These are phyloP conservation scores for Conger conger DNA, from an alignment of 2,113 vertebrate species.

Conservation along the genomic window DNA sequence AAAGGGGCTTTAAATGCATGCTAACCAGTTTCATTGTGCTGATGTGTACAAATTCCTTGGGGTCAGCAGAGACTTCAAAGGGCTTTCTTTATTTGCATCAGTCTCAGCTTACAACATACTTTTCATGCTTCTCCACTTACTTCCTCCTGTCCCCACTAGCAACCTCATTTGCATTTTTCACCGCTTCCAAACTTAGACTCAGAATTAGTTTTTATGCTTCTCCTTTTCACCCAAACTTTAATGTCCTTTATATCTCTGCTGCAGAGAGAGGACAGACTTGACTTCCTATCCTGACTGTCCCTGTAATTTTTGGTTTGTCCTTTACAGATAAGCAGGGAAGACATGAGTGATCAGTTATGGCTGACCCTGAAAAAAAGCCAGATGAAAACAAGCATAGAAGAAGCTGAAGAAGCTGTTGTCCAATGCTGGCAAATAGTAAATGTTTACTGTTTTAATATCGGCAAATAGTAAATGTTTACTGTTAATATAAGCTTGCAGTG, in stretches of 20 bases:
- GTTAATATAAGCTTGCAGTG: neutral
- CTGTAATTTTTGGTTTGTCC: neutral
- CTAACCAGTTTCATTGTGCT: too few species aligned
- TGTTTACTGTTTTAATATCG: neutral
- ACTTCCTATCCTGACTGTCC: neutral
- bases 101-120: too few species aligned
- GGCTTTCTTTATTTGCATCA: too few species aligned
- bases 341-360: neutral
- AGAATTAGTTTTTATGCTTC: too few species aligned
- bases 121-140: too few species aligned
- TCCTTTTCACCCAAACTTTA: neutral
- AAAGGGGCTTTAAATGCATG: too few species aligned
- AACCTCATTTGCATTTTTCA: too few species aligned
- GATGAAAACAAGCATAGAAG: neutral
- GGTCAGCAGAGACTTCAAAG: too few species aligned
- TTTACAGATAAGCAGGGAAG: conserved; percentile 2
- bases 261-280: neutral
- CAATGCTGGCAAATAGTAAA: neutral
- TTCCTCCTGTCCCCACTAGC: too few species aligned
- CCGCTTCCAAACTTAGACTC: too few species aligned
- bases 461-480: neutral
- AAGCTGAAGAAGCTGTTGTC: too few species aligned
- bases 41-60: too few species aligned
- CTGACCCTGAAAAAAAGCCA: neutral
- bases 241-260: neutral